A percentile compares a stretch with the other conserved stretches of the same genome.
Conservation (phyloP, 2,113 vertebrate genomes). For the Eptesicus fuscus region DNA sequence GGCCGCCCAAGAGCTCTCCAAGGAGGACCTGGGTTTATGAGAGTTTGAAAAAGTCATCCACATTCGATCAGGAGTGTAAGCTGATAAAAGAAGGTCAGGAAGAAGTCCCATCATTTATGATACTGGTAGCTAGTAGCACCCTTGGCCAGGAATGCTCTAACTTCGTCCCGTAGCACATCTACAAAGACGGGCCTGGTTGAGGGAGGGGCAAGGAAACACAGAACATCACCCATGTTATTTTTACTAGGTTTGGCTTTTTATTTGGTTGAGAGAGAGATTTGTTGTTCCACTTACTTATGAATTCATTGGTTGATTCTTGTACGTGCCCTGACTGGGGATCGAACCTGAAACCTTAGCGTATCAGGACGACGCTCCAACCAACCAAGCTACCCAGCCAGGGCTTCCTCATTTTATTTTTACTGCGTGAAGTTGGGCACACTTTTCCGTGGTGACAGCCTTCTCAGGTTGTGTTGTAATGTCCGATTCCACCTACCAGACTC, state of each 20-base stretch:
- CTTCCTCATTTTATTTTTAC: not conserved
- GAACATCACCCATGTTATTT: not conserved
- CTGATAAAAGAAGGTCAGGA: not conserved
- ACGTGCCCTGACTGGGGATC: not conserved
- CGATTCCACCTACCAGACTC: accelerated
- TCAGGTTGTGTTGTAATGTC: not conserved
- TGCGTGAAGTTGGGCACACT: not conserved
- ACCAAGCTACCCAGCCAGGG: not conserved
- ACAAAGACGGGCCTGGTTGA: not conserved
- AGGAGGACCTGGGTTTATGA: not conserved
- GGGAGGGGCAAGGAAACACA: not conserved
- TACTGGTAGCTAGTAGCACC: not conserved
- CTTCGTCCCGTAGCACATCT: not conserved
- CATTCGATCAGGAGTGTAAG: not conserved
- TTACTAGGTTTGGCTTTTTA: too few species aligned
- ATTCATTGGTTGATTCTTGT: not conserved
- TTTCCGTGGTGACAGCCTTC: not conserved
- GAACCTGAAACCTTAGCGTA: not conserved
- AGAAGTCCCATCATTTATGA: not conserved
- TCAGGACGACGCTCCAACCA: not conserved
- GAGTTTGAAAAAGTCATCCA: not conserved
- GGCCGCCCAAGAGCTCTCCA: not conserved
- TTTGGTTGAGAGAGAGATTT: too few species aligned
- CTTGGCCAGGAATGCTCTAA: accelerated
- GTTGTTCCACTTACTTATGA: not conserved